Conservation (phyloP, 2,797 vertebrate species). For the Sardinella longiceps region DNA sequence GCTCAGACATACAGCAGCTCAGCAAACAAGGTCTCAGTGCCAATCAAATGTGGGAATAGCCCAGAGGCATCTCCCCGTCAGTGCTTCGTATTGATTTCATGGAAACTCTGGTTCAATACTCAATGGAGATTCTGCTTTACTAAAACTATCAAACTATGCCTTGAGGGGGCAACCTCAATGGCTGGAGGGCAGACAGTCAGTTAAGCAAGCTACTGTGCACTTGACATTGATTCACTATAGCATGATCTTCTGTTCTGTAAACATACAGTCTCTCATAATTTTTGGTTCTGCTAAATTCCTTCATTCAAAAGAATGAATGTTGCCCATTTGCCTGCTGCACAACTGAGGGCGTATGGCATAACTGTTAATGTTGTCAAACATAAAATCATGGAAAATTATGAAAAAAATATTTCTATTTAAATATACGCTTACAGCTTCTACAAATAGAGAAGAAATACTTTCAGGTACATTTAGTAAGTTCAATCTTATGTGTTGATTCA, state of each 20-base stretch:
- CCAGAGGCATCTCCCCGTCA: constrained; percentile 41
- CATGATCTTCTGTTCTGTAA: not conserved
- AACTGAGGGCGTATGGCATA: not conserved
- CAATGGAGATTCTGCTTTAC: too few species aligned
- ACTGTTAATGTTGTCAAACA: not conserved
- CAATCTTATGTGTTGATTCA: not conserved
- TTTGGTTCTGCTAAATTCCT: not conserved
- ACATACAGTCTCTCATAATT: not conserved
- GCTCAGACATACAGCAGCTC: not conserved
- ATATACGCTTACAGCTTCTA: too few species aligned
- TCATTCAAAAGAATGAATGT: not conserved
- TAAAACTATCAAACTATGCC: constrained; percentile 44
- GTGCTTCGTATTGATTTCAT: constrained; percentile 53
- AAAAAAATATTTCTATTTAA: too few species aligned
- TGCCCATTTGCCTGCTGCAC: not conserved
- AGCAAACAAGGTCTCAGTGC: not conserved
- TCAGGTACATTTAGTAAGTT: too few species aligned
- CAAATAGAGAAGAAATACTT: too few species aligned
- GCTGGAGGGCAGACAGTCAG: not conserved
- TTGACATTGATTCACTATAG: not conserved
- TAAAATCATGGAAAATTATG: too few species aligned
- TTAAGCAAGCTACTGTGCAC: not conserved
- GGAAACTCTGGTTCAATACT: constrained; percentile 56
- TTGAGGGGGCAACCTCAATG: not conserved
- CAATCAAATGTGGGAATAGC: constrained; percentile 50